Base-by-base conservation (phyloP, 1,140 invertebrate species). In the Lutraria rhynchaena region DNA sequence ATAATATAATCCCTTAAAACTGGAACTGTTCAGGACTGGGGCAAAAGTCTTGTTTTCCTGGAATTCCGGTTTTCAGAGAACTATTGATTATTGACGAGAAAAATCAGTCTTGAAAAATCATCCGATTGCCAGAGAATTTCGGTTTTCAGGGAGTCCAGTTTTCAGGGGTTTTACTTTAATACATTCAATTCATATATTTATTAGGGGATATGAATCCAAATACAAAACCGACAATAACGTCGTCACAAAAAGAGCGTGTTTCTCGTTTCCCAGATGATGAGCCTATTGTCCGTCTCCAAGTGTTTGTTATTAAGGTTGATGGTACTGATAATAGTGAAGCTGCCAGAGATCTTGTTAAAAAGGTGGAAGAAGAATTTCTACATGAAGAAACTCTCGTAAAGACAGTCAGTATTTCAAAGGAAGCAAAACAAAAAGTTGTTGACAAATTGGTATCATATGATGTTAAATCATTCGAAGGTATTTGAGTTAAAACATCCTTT, bases 341-440 rank as follows among this genome's bases (percentile, higher is more conserved):
- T 22, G 17, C 35, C n/a, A 67, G 46, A 17, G 1, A 67, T 9
- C 63, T 67, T 24, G 37, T 24, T 1, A 67, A 67, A 46, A 35
- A 17, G 19, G 46, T 67, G 1, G 19, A 22, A 44, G 63, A 44
- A 3, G 44, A 67, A 67, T 67, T 67, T n/a, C 37, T 67, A 7
- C 35, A 44, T 13, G 63, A 67, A 22, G 44, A 67, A 4, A 24
- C 1, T 1, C 27, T 67, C 27, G 44, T 24, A 35, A 67, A 49
- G 22, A 17, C 29, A 4, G 24, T 44, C 11, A 49, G 46, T 1
- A 44, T 67, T 29, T 49, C 63, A 4, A 41, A 49, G 13, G 4
- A 67, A 19, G 31, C 63, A 13, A 67, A 67, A 67, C 3, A 5
- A 19, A 67, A 67, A 67, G 27, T 67, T 67, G 37, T 44, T 3